Percentiles rank a stretch among this genome's conserved stretches.
These are phyloP conservation scores for Neuroscelio doddi DNA, from an alignment of 2,888 invertebrate genomes.

Conservation along the genomic window DNA sequence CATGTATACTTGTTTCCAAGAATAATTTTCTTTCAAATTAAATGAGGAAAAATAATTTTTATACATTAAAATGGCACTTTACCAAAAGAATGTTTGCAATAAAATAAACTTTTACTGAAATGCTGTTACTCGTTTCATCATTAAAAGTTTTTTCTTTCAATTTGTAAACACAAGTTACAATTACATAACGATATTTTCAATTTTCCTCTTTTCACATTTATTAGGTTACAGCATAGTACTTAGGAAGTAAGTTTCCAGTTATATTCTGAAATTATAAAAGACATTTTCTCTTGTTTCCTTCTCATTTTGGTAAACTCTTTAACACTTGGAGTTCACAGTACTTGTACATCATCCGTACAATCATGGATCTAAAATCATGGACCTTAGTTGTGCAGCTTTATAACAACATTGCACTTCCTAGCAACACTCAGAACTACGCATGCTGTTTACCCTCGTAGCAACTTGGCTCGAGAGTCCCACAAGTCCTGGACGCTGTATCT, in stretches of 20 bases:
- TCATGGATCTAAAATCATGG: constrained; percentile 24
- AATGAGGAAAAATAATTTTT: too few species aligned
- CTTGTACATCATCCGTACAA: constrained; percentile 20
- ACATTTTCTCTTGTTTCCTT: constrained; percentile 34
- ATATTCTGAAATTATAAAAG: constrained; percentile 34
- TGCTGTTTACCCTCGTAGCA: constrained; percentile 20
- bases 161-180: constrained; percentile 36
- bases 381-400: constrained; percentile 38
- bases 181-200: constrained; percentile 43
- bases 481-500: constrained; percentile 42
- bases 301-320: constrained; percentile 36
- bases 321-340: constrained; percentile 22
- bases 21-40: too few species aligned
- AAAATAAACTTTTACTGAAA: constrained; percentile 4
- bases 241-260: constrained; percentile 34
- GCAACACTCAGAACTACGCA: constrained; percentile 24
- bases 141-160: constrained; percentile 28
- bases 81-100: too few species aligned
- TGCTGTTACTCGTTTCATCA: constrained; percentile 7
- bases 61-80: too few species aligned
- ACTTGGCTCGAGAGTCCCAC: constrained; percentile 43
- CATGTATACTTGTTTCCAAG: too few species aligned
- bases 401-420: constrained; percentile 41
- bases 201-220: constrained; percentile 37
- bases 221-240: constrained; percentile 10